Conservation (phyloP, 2,888 invertebrate genomes). For the Euplagia quadripunctaria region DNA sequence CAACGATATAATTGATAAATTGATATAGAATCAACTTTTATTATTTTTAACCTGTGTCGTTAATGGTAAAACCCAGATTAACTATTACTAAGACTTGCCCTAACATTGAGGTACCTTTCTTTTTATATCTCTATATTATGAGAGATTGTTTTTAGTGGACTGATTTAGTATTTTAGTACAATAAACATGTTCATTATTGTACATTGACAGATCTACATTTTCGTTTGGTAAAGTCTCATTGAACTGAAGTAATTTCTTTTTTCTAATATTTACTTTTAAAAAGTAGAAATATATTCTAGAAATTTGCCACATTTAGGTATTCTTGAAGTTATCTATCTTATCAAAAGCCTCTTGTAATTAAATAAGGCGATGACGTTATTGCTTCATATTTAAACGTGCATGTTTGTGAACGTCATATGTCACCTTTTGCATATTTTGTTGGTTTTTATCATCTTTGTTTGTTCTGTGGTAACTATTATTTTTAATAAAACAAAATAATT, state of each 20-base stretch:
- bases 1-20: neutral
- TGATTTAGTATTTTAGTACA: neutral
- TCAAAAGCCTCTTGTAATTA: slow-evolving; percentile 16
- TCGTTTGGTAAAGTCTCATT: no score
- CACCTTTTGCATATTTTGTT: slow-evolving; percentile 14
- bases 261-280: no score
- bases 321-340: slow-evolving; percentile 10
- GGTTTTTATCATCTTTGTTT: slow-evolving; percentile 1
- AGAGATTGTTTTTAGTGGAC: neutral
- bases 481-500: slow-evolving; percentile 8
- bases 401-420: slow-evolving; percentile 31
- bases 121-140: neutral
- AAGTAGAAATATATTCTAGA: neutral
- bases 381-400: slow-evolving; percentile 18
- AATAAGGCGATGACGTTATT: slow-evolving; percentile 24
- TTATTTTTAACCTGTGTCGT: neutral
- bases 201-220: no score
- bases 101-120: neutral
- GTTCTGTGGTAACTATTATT: slow-evolving; percentile 19
- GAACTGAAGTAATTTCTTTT: no score
- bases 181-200: neutral
- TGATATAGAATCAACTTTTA: neutral
- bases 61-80: neutral
- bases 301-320: neutral
- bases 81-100: no score